Evolutionary conservation across 2,888 invertebrate species (phyloP), one percentile per base, ranked within the genome.

Genomic region (Tiliacea aurago): DNA sequence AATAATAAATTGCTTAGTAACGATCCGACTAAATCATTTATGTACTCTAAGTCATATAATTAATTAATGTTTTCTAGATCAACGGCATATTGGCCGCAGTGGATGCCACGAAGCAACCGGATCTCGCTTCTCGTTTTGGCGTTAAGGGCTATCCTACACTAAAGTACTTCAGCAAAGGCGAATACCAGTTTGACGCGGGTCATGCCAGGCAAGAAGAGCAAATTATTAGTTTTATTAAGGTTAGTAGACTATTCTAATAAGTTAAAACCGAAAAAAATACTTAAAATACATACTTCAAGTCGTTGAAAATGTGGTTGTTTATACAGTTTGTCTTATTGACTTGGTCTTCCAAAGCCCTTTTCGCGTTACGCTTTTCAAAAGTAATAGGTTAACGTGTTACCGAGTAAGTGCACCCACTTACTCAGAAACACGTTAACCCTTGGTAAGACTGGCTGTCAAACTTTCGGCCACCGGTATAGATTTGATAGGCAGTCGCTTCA

Each of bases 131-230:
- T 0, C 96, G 97, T 66, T 98, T 97, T 90, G 97, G 97, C 4
- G 97, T 98, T 0, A 97, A 97, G 85, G 98, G 98, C 0, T 98
- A 98, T 90, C 98, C 98, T 0, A 98, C 98, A 0, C 93, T 98
- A 0, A 98, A 98, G 88, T 98, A 97, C 94, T 98, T 98, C 93
- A 97, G 97, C 37, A 97, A 97, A 88, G 99, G 99, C 0, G 97
- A 97, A 89, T 97, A 97, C 88, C 97, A 97, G 84, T 99, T 97
- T 93, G 98, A 99, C 92, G 97, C 98, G 0, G 97, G 98, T 0
- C 97, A 98, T 91, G 97, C 98, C 37, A 95, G 99, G 59, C 98
- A 98, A 68, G 97, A 97, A 51, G 97, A 97, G 0, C 98, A 98
- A 90, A 98, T 99, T 88, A 94, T 99, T 28, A 97, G 97, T 68